Base-by-base conservation (phyloP, 2,113 vertebrate genomes). In the Sander lucioperca region DNA sequence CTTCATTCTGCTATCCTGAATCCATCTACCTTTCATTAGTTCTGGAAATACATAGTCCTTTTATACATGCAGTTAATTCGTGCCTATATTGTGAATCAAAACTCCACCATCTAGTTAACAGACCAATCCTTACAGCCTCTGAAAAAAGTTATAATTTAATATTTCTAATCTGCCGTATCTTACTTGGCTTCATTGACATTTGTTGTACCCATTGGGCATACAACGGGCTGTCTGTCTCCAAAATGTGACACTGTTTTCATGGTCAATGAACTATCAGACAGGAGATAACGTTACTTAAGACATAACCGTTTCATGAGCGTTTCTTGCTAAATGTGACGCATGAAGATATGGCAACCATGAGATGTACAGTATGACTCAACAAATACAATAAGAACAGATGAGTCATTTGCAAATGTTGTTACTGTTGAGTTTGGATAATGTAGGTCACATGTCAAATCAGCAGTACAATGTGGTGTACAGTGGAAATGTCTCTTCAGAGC, bases 311-410 rank as follows among this genome's bases (percentile, higher is more conserved):
- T 43, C 39, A 43, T 33, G 12, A 78, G 74, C 9, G 12, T 53
- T 75, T 86, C 66, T 68, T 36, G 45, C 72, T 67, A 63, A 67
- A 86, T 59, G 36, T 77, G 71, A 75, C 47, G 63, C 70, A 87
- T 67, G 56, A 61, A 25, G 53, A 78, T 53, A 77, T 48, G 80
- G 83, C 43, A 48, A 92, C 87, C 68, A 75, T 30, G 77, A 91
- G 83, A 84, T 86, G 73, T 74, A 78, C 70, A 65, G 77, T 39
- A n/a, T 89, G 90, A 92, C 81, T 92, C 87, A 89, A 83, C 77
- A 88, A 88, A 85, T 66, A 86, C 83, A 87, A 89, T 81, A 66
- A 88, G 85, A 87, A 45, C 79, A 82, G 81, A 93, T 91, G 89
- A 92, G 89, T 91, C 88, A 90, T 71, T 68, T 63, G 25, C 61